phyloP scores from a whole-genome alignment of 1,140 invertebrate species.

The Leptopilina boulardi region DNA sequence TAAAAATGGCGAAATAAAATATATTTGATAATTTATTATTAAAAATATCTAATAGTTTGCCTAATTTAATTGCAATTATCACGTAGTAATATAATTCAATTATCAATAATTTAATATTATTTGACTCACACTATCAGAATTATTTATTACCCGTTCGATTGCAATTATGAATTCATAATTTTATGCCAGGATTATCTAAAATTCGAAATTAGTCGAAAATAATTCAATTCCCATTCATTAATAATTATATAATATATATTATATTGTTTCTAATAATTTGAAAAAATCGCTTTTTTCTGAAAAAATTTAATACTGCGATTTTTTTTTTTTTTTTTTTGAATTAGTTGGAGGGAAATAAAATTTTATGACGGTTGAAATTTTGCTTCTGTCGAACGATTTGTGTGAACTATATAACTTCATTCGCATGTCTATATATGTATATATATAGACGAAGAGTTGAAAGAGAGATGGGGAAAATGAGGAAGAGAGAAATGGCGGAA shows the following conservation, averaged over 20 bases:
- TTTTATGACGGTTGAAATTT: constrained; percentile 52
- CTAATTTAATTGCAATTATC: constrained; percentile 1
- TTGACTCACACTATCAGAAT: neutral
- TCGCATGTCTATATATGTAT: constrained; percentile 40
- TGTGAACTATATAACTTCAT: constrained; percentile 39
- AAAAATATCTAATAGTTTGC: constrained; percentile 1
- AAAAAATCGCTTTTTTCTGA: no score
- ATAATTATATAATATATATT: no score
- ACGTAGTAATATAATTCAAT: neutral
- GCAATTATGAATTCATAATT: constrained; percentile 5
- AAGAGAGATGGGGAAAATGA: constrained; percentile 47
- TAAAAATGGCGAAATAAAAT: no score
- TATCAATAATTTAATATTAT: neutral
- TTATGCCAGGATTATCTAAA: neutral
- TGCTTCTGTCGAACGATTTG: constrained; percentile 47
- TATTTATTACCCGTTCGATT: neutral
- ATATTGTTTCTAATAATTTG: no score
- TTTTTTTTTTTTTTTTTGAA: neutral
- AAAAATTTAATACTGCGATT: neutral
- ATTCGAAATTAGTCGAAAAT: neutral
- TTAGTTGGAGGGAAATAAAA: constrained; percentile 30
- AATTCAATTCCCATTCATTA: neutral
- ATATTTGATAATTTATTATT: neutral
- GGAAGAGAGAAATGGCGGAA: constrained; percentile 59
- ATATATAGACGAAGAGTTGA: neutral